Evolutionary conservation across 2,113 vertebrate species (phyloP).

Genomic region (Tursiops truncatus): DNA sequence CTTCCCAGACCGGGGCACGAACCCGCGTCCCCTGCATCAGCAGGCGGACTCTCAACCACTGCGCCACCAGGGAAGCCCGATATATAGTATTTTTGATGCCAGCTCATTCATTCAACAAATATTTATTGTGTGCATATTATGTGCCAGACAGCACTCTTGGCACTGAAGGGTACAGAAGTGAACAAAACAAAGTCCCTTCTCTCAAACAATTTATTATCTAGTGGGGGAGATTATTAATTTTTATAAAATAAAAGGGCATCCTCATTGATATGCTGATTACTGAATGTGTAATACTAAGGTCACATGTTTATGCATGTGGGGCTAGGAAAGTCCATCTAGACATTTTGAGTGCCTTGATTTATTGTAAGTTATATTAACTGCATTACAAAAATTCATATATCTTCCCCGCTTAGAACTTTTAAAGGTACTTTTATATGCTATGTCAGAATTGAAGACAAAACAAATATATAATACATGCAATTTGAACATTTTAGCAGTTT

Average conservation of each 20-base stretch:
- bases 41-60: no score
- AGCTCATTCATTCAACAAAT: slow-evolving; percentile 56
- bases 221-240: slow-evolving; percentile 29
- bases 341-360: slow-evolving; percentile 2
- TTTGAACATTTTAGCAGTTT: slow-evolving; percentile 37
- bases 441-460: slow-evolving; percentile 49
- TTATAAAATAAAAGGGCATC: slow-evolving; percentile 31
- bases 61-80: neutral
- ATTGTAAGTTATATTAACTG: slow-evolving; percentile 26
- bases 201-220: neutral
- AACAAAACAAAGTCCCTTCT: slow-evolving; percentile 49
- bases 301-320: slow-evolving; percentile 39
- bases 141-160: neutral
- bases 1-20: no score
- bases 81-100: slow-evolving; percentile 52
- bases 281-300: neutral
- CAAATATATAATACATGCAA: neutral
- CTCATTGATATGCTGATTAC: neutral
- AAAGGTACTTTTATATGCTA: neutral
- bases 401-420: neutral
- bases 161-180: slow-evolving; percentile 3
- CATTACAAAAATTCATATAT: slow-evolving; percentile 24
- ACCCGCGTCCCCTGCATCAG: no score
- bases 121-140: slow-evolving; percentile 52
- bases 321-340: neutral